A percentile compares a stretch with the other conserved stretches of the same genome.
Conservation (phyloP, 2,113 vertebrate genomes). For the Charadrius vociferus region DNA sequence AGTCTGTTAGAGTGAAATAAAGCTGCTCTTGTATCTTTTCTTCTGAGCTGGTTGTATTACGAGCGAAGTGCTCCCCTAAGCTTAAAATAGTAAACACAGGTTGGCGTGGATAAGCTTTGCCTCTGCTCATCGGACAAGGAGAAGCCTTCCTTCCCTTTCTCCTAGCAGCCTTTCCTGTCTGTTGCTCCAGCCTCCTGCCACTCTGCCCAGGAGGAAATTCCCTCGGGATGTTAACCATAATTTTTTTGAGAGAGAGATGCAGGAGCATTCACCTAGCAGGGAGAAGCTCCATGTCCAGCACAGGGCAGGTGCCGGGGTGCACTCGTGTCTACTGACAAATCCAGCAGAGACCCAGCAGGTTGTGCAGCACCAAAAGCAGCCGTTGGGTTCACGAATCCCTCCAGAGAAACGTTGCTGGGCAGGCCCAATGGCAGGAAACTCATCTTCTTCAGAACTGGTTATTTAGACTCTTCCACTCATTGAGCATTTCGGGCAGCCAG, state of each 20-base stretch:
- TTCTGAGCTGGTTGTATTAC: neutral
- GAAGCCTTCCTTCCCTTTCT: neutral
- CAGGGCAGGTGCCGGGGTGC: neutral
- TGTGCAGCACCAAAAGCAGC: neutral
- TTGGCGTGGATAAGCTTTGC: neutral
- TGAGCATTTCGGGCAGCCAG: neutral
- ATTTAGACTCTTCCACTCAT: neutral
- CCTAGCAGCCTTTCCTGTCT: neutral
- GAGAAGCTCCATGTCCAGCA: neutral
- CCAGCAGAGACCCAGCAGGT: neutral
- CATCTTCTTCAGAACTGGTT: neutral
- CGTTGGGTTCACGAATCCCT: accelerated
- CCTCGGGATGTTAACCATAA: neutral
- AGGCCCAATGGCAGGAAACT: neutral
- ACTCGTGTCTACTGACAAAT: neutral
- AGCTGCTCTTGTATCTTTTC: neutral
- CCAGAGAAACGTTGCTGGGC: neutral
- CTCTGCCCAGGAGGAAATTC: neutral
- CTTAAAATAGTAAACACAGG: neutral
- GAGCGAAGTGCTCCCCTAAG: neutral
- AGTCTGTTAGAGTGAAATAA: neutral
- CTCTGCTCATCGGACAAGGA: neutral
- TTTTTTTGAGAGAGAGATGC: neutral
- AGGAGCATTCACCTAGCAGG: neutral
- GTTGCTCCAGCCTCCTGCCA: neutral